A percentile compares a stretch with the other conserved stretches of the same genome.
These are phyloP conservation scores for Tortricodes alternella DNA, from an alignment of 2,888 invertebrate species.

Conservation along the genomic window DNA sequence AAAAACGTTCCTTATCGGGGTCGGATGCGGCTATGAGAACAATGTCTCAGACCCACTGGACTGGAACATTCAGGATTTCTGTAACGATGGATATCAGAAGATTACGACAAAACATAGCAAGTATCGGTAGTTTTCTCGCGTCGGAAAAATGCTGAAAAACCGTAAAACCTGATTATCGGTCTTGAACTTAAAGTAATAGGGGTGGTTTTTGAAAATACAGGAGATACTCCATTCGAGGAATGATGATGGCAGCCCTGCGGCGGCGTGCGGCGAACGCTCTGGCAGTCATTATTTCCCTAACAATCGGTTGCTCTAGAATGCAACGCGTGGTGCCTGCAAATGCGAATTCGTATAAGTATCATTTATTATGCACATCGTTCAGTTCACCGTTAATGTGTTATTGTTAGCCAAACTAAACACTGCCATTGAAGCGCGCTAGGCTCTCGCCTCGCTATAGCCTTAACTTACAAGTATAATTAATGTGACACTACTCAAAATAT, in stretches of 20 bases:
- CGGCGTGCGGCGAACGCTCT: constrained; percentile 8
- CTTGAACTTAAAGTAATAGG: no score
- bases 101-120: no score
- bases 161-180: no score
- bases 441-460: constrained; percentile 18
- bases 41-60: neutral
- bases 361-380: constrained; percentile 29
- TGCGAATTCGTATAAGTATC: constrained; percentile 28
- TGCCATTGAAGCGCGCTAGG: constrained; percentile 16
- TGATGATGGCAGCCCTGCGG: no score
- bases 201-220: no score
- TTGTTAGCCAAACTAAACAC: constrained; percentile 22
- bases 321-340: constrained; percentile 20
- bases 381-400: constrained; percentile 25
- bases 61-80: neutral
- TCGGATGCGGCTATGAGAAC: neutral
- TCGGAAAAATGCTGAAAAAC: no score
- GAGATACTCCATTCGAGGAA: no score
- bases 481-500: constrained; percentile 27
- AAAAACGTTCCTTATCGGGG: constrained; percentile 18
- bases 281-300: constrained; percentile 29
- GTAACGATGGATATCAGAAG: neutral
- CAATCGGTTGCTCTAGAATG: constrained; percentile 34
- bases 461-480: constrained; percentile 29
- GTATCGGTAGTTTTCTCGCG: no score